A percentile compares a stretch with the other conserved stretches of the same genome.
These are phyloP conservation scores for Chloroceryle inda DNA, from an alignment of 2,797 vertebrate species.

Conservation along the genomic window DNA sequence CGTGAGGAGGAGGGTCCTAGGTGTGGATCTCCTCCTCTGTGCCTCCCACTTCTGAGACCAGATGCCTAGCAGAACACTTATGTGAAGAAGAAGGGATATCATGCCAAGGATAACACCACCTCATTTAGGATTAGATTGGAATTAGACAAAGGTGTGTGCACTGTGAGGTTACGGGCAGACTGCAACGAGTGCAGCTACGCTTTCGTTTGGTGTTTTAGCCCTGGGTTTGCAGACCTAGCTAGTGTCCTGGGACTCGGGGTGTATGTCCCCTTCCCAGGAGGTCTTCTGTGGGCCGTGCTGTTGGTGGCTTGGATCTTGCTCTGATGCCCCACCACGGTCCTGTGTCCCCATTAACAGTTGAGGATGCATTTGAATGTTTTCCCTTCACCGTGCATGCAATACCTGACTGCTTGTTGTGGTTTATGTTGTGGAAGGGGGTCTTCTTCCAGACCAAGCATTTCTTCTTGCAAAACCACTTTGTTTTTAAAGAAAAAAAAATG, in stretches of 20 bases:
- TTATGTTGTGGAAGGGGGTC: not conserved
- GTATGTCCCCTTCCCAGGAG: not conserved
- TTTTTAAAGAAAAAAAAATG: not conserved
- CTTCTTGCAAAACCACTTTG: not conserved
- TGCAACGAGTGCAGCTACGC: not conserved
- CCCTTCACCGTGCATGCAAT: not conserved
- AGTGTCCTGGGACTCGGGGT: not conserved
- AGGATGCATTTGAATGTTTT: not conserved
- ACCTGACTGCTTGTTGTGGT: not conserved
- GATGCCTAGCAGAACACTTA: not conserved
- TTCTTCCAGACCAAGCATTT: not conserved
- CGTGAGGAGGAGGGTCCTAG: not conserved
- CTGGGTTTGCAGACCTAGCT: not conserved
- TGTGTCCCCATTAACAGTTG: not conserved
- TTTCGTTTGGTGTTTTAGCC: not conserved
- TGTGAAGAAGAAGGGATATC: not conserved
- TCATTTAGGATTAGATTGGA: not conserved
- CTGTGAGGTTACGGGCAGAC: not conserved
- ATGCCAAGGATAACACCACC: not conserved
- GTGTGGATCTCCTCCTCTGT: not conserved
- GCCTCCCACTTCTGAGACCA: not conserved
- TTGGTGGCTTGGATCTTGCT: not conserved
- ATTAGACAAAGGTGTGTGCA: not conserved
- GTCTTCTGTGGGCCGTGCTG: not conserved
- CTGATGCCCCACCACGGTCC: rapidly evolving